Conservation (phyloP, 1,140 invertebrate genomes). For the Philopotamus ludificatus region DNA sequence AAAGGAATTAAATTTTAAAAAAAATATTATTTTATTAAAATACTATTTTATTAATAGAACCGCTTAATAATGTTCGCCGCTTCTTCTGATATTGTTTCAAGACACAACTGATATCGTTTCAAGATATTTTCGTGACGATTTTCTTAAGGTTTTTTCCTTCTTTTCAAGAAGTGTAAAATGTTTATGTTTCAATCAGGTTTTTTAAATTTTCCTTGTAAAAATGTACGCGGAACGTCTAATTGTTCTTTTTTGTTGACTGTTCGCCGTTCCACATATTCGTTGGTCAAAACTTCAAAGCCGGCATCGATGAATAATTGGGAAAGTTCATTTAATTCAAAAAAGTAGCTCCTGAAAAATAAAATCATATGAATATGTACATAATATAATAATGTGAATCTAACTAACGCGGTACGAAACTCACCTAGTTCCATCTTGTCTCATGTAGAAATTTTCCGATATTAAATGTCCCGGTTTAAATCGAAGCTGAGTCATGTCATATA, state of each 20-base stretch:
- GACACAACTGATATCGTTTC: too few species aligned
- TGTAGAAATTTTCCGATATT: slow-evolving; percentile 92
- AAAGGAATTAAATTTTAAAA: too few species aligned
- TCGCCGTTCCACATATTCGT: slow-evolving; percentile 78
- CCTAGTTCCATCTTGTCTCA: slow-evolving; percentile 96
- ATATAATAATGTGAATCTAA: slow-evolving; percentile 28
- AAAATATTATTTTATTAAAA: too few species aligned
- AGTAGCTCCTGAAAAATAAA: slow-evolving; percentile 69
- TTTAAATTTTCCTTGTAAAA: slow-evolving; percentile 86
- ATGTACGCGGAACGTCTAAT: slow-evolving; percentile 85
- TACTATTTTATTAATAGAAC: too few species aligned
- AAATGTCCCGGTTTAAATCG: slow-evolving; percentile 91
- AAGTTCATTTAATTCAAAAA: slow-evolving; percentile 73
- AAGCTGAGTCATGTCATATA: slow-evolving; percentile 97
- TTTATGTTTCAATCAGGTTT: slow-evolving; percentile 56
- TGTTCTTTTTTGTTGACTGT: slow-evolving; percentile 91
- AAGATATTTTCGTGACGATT: too few species aligned
- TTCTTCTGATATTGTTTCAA: too few species aligned
- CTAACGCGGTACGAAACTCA: slow-evolving; percentile 46
- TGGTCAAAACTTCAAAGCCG: slow-evolving; percentile 69
- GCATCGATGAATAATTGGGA: slow-evolving; percentile 59
- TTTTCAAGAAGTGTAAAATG: too few species aligned
- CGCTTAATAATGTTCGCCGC: too few species aligned
- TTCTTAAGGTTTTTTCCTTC: too few species aligned
- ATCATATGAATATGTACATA: too few species aligned